Base-by-base conservation (phyloP, 1,140 invertebrate genomes). In the Pseudomyrmex concolor region DNA sequence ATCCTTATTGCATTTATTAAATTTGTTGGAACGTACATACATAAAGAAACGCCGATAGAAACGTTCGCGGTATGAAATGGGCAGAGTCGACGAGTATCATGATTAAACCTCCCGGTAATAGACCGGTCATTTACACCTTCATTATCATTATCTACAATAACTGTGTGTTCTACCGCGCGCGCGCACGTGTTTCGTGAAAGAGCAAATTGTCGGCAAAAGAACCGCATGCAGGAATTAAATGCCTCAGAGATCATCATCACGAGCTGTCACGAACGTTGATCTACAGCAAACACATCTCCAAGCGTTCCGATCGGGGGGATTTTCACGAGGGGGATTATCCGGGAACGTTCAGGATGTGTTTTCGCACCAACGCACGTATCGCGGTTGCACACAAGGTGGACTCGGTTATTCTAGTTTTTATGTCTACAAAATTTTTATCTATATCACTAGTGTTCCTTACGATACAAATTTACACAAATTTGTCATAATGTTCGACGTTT, bases 131-230 rank as follows among this genome's bases (percentile, higher is more conserved):
- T 34, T 80, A 80, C 54, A 54, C 34, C 66, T 34, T 80, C 54
- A 80, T 80, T 80, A 80, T 80, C 76, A 80, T 80, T 80, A 80
- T 70, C 76, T 70, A 80, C 34, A 43, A 80, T 80, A 80, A 80
- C 70, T 80, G 64, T 43, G 64, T 48, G 54, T 43, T 70, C 64
- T 48, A 57, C 51, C 63, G 17, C 17, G 50, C 15, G 59, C 7
- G 45, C 9, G 59, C 34, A 17, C 25, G 57, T n/a, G 25, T 54
- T 50, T 68, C 54, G 34, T 66, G 34, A 68, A 55, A 59, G 64
- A 70, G 34, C 50, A 80, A 80, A 80, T 80, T 59, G 54, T 50
- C 54, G 64, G n/a, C 48, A 48, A 48, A 55, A 70, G 54, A 54
- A 80, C 12, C 54, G 63, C 17, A 76, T 10, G 76, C 54, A 19